Base-by-base conservation (phyloP, 2,888 invertebrate genomes). In the Odontomyia ornata region DNA sequence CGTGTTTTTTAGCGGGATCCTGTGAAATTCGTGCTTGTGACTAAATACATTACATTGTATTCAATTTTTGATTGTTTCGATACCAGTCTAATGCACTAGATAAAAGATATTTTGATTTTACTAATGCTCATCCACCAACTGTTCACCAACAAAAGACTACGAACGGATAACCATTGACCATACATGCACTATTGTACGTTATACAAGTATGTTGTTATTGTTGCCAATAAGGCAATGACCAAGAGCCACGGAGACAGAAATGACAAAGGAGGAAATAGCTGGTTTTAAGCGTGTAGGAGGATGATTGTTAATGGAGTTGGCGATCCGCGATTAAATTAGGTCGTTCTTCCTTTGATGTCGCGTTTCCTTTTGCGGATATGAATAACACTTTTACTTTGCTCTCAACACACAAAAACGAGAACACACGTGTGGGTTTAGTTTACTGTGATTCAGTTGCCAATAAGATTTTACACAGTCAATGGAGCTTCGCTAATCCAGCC, bases 271-370 rank as follows among this genome's bases (percentile, higher is more conserved):
- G 28, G 11, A 30, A 27, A 64, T 64, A 25, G 28, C 30, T 15
- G 28, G 9, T 5, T 15, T 64, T 64, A 30, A 27, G 27, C 11
- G 64, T 28, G 64, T 64, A 64, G 64, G 64, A 13, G 64, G 64
- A 15, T 13, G 64, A 9, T 64, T 64, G 30, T n/a, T 28, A 7
- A 18, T 23, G 30, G 30, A 64, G 18, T 64, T n/a, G 64, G 57
- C 64, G 64, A 30, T 64, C 28, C 30, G 23, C 30, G 64, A 64
- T 64, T 11, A 27, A 64, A 64, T 64, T 64, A 18, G 64, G 64
- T 64, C 64, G 64, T 30, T 30, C 64, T 30, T 64, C 30, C 28
- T 30, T 21, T 64, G 64, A 18, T 4, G 11, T 27, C 28, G n/a
- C 18, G 30, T 64, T 15, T 64, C 64, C 64, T 28, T 64, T 28